Evolutionary conservation across 2,888 invertebrate genomes (phyloP).

Genomic region (Eupithecia vulgata): DNA sequence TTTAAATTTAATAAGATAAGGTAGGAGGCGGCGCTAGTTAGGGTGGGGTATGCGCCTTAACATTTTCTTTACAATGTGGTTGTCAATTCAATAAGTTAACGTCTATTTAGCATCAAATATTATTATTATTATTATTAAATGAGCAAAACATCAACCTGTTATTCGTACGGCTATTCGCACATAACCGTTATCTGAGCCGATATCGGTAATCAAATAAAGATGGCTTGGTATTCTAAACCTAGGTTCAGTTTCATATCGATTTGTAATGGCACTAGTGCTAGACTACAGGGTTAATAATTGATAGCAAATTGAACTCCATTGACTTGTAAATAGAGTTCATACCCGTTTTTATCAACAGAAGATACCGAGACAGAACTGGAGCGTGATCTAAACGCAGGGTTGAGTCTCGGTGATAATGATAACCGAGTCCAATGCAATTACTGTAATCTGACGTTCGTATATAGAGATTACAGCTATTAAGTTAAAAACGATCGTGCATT

Average conservation of each 20-base stretch:
- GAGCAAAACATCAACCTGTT: background rate
- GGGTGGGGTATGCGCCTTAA: no score
- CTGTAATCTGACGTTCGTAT: slow-evolving; percentile 55
- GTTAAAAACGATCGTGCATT: slow-evolving; percentile 15
- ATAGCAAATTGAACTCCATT: background rate
- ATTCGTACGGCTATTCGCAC: background rate
- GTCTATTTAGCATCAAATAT: background rate
- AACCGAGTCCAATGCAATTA: slow-evolving; percentile 65
- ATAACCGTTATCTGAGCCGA: background rate
- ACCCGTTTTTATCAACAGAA: background rate
- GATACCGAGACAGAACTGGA: slow-evolving; percentile 49
- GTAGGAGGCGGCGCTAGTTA: no score
- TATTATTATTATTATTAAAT: no score
- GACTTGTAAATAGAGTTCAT: background rate
- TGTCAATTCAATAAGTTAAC: background rate
- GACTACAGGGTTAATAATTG: background rate
- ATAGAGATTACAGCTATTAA: slow-evolving; percentile 6
- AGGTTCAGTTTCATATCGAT: background rate
- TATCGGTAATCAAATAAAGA: slow-evolving; percentile 3
- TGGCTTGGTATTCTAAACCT: background rate
- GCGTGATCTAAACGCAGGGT: slow-evolving; percentile 34
- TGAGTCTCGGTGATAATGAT: slow-evolving; percentile 49
- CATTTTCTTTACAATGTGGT: background rate
- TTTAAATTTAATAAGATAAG: no score
- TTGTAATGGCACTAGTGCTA: background rate